A percentile compares a stretch with the other conserved stretches of the same genome.
Evolutionary conservation across 2,113 vertebrate species (phyloP).

Genomic region (Heterotilapia buettikoferi): DNA sequence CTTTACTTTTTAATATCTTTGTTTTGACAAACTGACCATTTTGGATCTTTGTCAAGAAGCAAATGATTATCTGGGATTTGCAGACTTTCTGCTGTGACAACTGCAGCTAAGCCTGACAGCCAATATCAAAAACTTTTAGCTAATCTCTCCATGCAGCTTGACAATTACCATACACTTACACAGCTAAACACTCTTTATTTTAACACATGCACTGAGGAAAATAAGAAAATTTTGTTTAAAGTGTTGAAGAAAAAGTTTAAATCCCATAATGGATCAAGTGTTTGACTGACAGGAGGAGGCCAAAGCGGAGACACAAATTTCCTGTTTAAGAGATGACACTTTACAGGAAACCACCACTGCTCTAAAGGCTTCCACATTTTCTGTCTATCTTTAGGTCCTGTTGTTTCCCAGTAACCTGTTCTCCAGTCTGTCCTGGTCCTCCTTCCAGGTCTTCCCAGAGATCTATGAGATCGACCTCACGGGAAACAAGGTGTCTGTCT

Average conservation of each 20-base stretch:
- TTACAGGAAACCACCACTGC: background rate
- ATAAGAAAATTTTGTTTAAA: background rate
- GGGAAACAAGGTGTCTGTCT: slow-evolving; percentile 50
- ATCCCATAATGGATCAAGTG: background rate
- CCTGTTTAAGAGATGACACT: background rate
- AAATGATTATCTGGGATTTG: background rate
- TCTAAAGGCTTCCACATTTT: background rate
- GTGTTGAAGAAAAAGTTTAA: rapidly evolving
- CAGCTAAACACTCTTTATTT: background rate
- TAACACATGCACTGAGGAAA: background rate
- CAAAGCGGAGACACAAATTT: background rate
- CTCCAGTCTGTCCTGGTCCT: slow-evolving; percentile 54
- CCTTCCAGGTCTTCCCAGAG: slow-evolving; percentile 39
- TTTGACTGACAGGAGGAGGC: background rate
- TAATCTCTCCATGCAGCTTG: background rate
- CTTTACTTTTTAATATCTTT: background rate
- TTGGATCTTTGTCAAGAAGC: background rate
- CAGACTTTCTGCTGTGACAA: background rate
- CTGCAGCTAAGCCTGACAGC: rapidly evolving
- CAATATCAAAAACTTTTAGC: rapidly evolving
- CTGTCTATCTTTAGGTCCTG: slow-evolving; percentile 35
- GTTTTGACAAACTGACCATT: background rate
- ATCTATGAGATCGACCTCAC: slow-evolving; percentile 68
- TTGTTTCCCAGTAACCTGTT: slow-evolving; percentile 61
- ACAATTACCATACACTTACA: background rate